Conservation (phyloP, 2,797 vertebrate genomes). For the Hirundo rustica region DNA sequence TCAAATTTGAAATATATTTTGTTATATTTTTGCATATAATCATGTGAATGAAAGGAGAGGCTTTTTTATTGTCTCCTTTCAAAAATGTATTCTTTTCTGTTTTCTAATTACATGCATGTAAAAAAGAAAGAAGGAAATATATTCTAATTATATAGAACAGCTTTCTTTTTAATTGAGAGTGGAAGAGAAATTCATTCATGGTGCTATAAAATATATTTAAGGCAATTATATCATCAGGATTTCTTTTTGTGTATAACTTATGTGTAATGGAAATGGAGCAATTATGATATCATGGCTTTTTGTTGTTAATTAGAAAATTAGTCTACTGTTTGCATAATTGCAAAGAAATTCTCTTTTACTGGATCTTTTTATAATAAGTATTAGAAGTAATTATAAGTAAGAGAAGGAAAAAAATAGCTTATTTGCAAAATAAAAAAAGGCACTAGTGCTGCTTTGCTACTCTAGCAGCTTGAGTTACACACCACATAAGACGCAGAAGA, state of each 20-base stretch:
- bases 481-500: background rate
- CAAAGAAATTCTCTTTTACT: constrained; percentile 22
- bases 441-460: background rate
- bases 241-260: constrained; percentile 38
- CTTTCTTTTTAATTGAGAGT: constrained; percentile 10
- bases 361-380: constrained; percentile 33
- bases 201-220: constrained; percentile 6
- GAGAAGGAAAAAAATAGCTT: constrained; percentile 26
- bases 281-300: constrained; percentile 53
- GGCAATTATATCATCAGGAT: constrained; percentile 41
- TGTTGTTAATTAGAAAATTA: constrained; percentile 65
- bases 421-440: constrained; percentile 45
- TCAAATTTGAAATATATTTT: background rate
- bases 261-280: constrained; percentile 12
- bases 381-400: constrained; percentile 49
- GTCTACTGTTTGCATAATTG: constrained; percentile 42
- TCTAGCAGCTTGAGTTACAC: background rate
- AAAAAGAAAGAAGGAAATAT: constrained; percentile 29
- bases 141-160: constrained; percentile 34
- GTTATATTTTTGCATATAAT: background rate
- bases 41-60: background rate
- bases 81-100: background rate
- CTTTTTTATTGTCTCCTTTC: background rate
- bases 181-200: constrained; percentile 12
- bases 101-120: constrained; percentile 25